Conservation (phyloP, 1,140 invertebrate genomes). For the Ooceraea biroi region DNA sequence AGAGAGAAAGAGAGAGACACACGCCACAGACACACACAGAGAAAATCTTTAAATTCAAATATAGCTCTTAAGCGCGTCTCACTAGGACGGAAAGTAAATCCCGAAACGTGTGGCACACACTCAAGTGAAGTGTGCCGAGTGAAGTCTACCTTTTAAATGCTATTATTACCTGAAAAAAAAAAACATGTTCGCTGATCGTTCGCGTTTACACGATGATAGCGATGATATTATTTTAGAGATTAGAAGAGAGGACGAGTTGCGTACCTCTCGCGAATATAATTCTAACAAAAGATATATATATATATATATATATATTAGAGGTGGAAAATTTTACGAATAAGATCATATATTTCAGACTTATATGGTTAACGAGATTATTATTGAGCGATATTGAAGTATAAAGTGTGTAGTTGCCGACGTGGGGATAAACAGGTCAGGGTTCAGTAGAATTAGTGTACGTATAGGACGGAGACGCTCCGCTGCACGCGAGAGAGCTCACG, state of each 20-base stretch:
- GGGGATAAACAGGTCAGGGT: conserved; percentile 53
- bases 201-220: conserved; percentile 29
- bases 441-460: conserved; percentile 33
- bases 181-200: conserved; percentile 10
- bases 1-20: too few relatives aligned
- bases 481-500: not conserved
- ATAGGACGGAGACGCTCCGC: conserved; percentile 3
- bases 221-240: conserved; percentile 54
- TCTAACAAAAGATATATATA: conserved; percentile 54
- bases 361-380: conserved; percentile 42
- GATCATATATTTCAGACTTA: conserved; percentile 55
- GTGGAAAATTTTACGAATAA: conserved; percentile 51
- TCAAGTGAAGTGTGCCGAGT: not conserved
- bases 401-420: conserved; percentile 39
- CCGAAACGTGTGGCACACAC: not conserved
- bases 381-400: conserved; percentile 44
- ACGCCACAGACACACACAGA: not conserved
- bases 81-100: conserved; percentile 48
- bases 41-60: conserved; percentile 14
- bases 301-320: conserved; percentile 20
- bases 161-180: conserved; percentile 47
- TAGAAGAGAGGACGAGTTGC: conserved; percentile 1
- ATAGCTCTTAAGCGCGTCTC: conserved; percentile 44
- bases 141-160: conserved; percentile 48
- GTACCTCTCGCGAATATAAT: conserved; percentile 31